Conservation (phyloP, 2,113 vertebrate species). For the Eurypyga helias region DNA sequence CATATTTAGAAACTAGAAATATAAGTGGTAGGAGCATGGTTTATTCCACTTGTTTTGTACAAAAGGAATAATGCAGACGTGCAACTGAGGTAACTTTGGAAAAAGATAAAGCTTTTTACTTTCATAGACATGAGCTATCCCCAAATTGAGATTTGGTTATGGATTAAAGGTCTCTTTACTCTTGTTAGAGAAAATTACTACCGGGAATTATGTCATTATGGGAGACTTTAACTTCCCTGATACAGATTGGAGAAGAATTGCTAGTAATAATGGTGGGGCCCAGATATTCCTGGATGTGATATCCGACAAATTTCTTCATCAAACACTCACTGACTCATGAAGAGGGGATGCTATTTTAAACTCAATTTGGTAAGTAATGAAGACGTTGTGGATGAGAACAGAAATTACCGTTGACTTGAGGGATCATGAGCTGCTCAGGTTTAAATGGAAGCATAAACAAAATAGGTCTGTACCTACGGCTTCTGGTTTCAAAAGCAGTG, state of each 20-base stretch:
- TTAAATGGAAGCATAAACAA: conserved; percentile 8
- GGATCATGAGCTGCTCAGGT: conserved; percentile 19
- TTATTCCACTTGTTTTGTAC: neutral
- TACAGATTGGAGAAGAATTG: conserved; percentile 74
- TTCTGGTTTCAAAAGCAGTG: neutral
- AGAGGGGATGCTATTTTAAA: conserved; percentile 71
- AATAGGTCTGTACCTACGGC: neutral
- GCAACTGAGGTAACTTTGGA: neutral
- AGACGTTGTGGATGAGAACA: conserved; percentile 61
- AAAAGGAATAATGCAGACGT: neutral
- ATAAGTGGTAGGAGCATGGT: neutral
- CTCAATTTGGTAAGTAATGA: conserved; percentile 71
- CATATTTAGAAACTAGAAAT: neutral
- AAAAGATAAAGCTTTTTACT: conserved; percentile 16
- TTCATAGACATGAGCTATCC: conserved; percentile 42
- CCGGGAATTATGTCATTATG: conserved; percentile 71
- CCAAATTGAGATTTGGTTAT: conserved; percentile 62
- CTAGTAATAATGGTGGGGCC: conserved; percentile 73
- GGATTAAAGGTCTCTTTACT: conserved; percentile 73
- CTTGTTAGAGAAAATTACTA: conserved; percentile 70
- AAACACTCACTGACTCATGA: conserved; percentile 70
- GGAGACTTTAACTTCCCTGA: conserved; percentile 74
- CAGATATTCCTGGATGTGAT: conserved; percentile 73
- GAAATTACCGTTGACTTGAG: conserved; percentile 54
- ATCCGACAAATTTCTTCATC: conserved; percentile 71